These are phyloP conservation scores for Andrena chrysosceles DNA, from an alignment of 2,888 invertebrate genomes.

Conservation along the genomic window DNA sequence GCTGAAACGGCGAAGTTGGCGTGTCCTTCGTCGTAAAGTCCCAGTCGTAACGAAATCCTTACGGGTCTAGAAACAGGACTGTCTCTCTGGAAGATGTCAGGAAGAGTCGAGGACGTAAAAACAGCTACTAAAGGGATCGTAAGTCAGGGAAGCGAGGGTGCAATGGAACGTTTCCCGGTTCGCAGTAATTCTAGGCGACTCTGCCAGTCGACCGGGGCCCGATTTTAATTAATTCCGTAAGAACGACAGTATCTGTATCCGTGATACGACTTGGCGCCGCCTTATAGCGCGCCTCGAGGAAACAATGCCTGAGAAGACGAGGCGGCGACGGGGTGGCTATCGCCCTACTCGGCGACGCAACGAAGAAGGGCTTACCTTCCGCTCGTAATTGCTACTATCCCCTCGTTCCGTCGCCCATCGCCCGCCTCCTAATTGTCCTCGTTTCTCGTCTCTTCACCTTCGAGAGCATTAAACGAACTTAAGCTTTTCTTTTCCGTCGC, in stretches of 20 bases:
- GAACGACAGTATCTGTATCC: slow-evolving; percentile 49
- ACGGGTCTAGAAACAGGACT: not conserved
- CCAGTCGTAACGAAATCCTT: slow-evolving; percentile 21
- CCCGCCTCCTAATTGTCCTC: slow-evolving; percentile 68
- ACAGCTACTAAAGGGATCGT: not conserved
- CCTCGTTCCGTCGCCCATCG: slow-evolving; percentile 56
- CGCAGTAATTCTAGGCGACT: slow-evolving; percentile 10
- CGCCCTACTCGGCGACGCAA: slow-evolving; percentile 50
- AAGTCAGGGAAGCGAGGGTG: not conserved
- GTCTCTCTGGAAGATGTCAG: slow-evolving; percentile 2
- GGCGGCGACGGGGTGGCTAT: slow-evolving; percentile 37
- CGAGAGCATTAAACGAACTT: slow-evolving; percentile 45
- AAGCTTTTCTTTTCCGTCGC: slow-evolving; percentile 6
- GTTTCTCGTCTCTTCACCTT: slow-evolving; percentile 68
- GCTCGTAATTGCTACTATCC: slow-evolving; percentile 68
- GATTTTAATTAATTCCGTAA: slow-evolving; percentile 63
- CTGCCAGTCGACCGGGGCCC: slow-evolving; percentile 11
- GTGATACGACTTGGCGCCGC: slow-evolving; percentile 28
- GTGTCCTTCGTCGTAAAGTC: slow-evolving; percentile 16
- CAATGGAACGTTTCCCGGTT: slow-evolving; percentile 2
- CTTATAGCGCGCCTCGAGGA: not conserved
- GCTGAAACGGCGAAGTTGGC: not conserved
- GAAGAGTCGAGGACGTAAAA: not conserved
- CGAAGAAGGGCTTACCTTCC: slow-evolving; percentile 61
- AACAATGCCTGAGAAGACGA: slow-evolving; percentile 49